Evolutionary conservation across 2,797 vertebrate genomes (phyloP).

Genomic region (Rhynchonycteris naso): DNA sequence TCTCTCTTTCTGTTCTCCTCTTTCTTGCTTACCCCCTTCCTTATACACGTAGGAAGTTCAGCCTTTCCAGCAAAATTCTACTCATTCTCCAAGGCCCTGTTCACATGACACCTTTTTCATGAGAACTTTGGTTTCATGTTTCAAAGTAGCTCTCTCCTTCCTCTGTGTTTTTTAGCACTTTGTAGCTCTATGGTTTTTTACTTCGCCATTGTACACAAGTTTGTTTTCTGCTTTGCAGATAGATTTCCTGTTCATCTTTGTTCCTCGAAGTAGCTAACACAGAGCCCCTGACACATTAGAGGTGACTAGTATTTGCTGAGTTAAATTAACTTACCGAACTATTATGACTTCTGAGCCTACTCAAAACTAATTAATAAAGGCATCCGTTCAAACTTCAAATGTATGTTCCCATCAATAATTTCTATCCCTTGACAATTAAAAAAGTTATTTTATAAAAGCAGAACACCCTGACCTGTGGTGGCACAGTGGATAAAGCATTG

Average conservation of each 20-base stretch:
- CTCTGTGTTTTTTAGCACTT: background rate
- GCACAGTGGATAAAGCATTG: too few species aligned
- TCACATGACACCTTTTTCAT: background rate
- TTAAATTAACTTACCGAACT: background rate
- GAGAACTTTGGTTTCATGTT: background rate
- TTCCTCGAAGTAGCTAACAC: background rate
- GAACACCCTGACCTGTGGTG: background rate
- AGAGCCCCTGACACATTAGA: background rate
- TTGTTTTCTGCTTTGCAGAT: background rate
- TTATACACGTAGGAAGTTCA: background rate
- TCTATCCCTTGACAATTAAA: background rate
- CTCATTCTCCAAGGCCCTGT: background rate
- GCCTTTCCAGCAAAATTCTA: background rate
- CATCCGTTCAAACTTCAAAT: background rate
- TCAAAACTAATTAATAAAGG: background rate
- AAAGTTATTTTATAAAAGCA: background rate
- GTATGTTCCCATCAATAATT: background rate
- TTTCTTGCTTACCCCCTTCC: background rate
- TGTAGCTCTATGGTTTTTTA: background rate
- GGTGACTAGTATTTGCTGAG: background rate
- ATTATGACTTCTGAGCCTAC: background rate
- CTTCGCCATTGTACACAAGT: background rate
- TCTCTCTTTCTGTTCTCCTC: background rate
- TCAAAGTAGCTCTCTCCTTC: background rate
- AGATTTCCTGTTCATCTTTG: background rate